phyloP scores from a whole-genome alignment of 2,797 vertebrate species.

The Vultur gryphus region DNA sequence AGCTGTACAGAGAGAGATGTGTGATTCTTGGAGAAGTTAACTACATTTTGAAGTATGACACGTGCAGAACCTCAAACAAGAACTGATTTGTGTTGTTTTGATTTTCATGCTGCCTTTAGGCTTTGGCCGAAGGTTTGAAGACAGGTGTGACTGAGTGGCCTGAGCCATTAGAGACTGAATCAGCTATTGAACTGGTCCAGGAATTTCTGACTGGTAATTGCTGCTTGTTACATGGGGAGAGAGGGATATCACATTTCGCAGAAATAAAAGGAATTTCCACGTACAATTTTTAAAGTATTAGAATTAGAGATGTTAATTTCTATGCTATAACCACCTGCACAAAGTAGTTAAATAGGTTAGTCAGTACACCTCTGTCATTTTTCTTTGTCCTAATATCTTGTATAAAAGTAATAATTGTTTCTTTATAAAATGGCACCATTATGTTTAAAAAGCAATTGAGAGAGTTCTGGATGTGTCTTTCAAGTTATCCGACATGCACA shows the following conservation, averaged over 20 bases:
- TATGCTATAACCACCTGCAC: neutral
- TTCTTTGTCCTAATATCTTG: neutral
- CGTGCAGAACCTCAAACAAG: neutral
- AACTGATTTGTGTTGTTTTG: neutral
- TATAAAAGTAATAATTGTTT: neutral
- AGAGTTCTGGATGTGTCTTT: neutral
- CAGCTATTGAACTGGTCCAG: conserved; percentile 83
- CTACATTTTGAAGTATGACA: neutral
- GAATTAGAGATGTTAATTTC: neutral
- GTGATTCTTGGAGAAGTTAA: neutral
- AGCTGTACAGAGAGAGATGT: neutral
- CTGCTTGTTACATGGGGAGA: neutral
- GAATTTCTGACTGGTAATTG: conserved; percentile 84
- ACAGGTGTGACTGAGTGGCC: conserved; percentile 88
- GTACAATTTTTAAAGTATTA: neutral
- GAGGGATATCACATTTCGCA: neutral
- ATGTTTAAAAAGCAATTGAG: neutral
- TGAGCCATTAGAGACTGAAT: conserved; percentile 79
- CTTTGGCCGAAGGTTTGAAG: conserved; percentile 86
- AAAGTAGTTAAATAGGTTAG: neutral
- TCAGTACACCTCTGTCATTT: neutral
- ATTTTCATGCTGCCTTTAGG: conserved; percentile 67
- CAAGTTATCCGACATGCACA: neutral
- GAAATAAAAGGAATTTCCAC: neutral
- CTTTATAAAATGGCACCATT: neutral